A percentile compares a stretch with the other conserved stretches of the same genome.
Evolutionary conservation across 2,113 vertebrate species (phyloP).

Genomic region (Psettodes erumei): DNA sequence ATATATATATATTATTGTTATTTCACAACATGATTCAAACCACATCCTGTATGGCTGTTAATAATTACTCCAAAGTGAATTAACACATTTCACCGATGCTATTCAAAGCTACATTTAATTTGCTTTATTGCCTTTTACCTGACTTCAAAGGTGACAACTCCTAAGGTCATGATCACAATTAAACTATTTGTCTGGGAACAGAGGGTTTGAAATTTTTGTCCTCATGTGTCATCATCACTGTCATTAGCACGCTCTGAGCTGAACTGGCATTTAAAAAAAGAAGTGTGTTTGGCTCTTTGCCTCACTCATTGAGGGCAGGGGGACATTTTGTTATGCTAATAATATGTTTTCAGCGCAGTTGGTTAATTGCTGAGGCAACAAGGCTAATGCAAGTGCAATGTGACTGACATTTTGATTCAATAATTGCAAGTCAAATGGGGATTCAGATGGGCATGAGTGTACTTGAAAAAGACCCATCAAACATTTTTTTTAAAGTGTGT

Average conservation of each 20-base stretch:
- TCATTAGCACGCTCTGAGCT: conserved; percentile 54
- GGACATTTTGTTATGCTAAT: conserved; percentile 75
- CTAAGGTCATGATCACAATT: conserved; percentile 53
- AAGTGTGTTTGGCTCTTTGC: conserved; percentile 62
- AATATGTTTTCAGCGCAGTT: conserved; percentile 69
- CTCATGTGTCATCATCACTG: background rate
- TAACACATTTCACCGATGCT: background rate
- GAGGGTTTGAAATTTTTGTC: no score
- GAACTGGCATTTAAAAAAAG: conserved; percentile 51
- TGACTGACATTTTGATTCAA: conserved; percentile 74
- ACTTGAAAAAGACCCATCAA: conserved; percentile 34
- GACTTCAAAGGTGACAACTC: conserved; percentile 33
- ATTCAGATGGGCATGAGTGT: conserved; percentile 36
- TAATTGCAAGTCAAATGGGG: conserved; percentile 67
- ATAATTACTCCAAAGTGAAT: background rate
- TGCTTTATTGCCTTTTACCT: conserved; percentile 22
- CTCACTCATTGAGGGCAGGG: conserved; percentile 60
- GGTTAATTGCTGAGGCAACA: conserved; percentile 76
- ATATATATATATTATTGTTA: no score
- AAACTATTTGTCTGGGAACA: conserved; percentile 36
- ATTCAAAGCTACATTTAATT: conserved; percentile 30
- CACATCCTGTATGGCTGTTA: background rate
- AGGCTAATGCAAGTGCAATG: conserved; percentile 54
- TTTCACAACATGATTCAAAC: background rate
- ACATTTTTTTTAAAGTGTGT: background rate